Base-by-base conservation (phyloP, 53 echinoderm and acorn worm genomes). In the Actinopyga echinites region DNA sequence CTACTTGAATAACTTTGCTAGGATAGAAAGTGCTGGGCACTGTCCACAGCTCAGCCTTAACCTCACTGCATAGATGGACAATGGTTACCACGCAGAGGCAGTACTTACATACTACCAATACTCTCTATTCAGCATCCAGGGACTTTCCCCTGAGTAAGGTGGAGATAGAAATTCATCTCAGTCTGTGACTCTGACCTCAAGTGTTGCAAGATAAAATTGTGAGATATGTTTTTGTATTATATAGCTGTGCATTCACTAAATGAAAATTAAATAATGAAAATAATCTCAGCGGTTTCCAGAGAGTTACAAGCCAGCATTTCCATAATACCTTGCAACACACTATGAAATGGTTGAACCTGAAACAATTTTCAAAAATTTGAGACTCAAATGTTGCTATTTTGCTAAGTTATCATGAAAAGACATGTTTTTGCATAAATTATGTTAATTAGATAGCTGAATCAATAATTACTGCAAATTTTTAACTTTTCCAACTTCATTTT, bases 1-100 rank as follows among this genome's bases (percentile, higher is more conserved):
- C 71, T 40, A 71, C 71, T 71, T 71, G 71, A 44, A 71, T 71
- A 71, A 32, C 71, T 71, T 12, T 71, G 71, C 40, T 71, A 71
- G 71, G 71, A 71, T 38, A 71, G 10, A 24, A 1, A 42, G 42
- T 42, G 42, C 71, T 22, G 13, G 40, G 8, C 42, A 71, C 40
- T 22, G 30, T 20, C 71, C 71, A 71, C 4, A 6, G 40, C 71
- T 71, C 42, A 40, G 71, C 71, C 71, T 0, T 40, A 8, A 42
- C 42, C 40, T 71, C 71, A 40, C 40, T 11, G 71, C 26, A 40
- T 24, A 21, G 11, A 71, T 71, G 71, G 42, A 36, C 71, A 49
- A 49, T 17, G 17, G 7, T 49, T 49, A 49, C 49, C 13, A 17
- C 17, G 49, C 49, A 49, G 0, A 15, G 49, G 49, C 49, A 49